phyloP scores from a whole-genome alignment of 2,888 invertebrate species.

The Sipunculus nudus region DNA sequence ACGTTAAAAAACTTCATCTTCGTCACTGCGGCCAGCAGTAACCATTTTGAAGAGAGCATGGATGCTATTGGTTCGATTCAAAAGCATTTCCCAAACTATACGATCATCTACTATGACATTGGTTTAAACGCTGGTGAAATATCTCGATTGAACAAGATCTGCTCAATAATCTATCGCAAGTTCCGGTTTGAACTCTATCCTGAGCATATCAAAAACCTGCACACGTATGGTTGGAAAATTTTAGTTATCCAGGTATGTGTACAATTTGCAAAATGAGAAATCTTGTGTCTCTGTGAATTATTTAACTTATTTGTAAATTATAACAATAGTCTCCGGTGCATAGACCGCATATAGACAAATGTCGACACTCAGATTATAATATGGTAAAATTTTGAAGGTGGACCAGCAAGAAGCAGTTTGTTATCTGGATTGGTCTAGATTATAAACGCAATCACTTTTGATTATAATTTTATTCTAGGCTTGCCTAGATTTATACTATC shows the following conservation, averaged over 20 bases:
- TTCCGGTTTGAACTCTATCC: conserved; percentile 1
- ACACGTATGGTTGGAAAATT: conserved; percentile 5
- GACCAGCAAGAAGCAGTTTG: too few species aligned
- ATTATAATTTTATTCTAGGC: too few species aligned
- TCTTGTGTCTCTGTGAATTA: too few species aligned
- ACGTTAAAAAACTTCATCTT: neutral
- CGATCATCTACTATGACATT: conserved; percentile 6
- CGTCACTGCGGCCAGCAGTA: neutral
- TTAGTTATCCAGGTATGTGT: conserved; percentile 6
- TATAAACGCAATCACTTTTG: too few species aligned
- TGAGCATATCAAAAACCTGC: conserved; percentile 2
- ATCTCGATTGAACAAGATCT: neutral
- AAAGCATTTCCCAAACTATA: neutral
- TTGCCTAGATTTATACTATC: too few species aligned
- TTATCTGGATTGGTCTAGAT: too few species aligned
- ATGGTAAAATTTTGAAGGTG: too few species aligned
- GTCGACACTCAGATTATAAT: too few species aligned
- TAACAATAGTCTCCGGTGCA: too few species aligned
- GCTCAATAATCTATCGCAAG: neutral
- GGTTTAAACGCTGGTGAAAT: neutral
- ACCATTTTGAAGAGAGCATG: conserved; percentile 16
- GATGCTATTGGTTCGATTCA: conserved; percentile 2
- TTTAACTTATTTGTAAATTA: too few species aligned
- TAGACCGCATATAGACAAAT: too few species aligned
- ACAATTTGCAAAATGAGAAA: too few species aligned